Evolutionary conservation across 1,140 invertebrate genomes (phyloP), one percentile per base, ranked within the genome.

Genomic region (Nixonia krombeini): DNA sequence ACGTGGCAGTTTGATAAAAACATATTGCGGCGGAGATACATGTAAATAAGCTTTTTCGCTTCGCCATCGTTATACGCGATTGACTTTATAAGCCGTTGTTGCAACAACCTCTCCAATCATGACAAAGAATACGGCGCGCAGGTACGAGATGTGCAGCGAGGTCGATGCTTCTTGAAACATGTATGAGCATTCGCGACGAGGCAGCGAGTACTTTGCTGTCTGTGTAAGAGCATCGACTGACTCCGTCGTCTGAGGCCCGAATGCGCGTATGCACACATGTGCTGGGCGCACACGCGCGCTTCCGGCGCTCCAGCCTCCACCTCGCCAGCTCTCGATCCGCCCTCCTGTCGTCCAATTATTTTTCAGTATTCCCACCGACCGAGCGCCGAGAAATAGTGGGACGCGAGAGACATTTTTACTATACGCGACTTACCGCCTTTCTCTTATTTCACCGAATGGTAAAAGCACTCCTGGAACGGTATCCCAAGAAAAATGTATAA

Each of bases 331-430:
- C 42, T 45, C 53, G 52, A 37, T 46, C 37, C 17, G 44, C 59
- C 51, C 71, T 75, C 70, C 73, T 62, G 67, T 42, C 51, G 57
- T 66, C 69, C 73, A 75, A 78, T 78, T 73, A 75, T 76, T 73
- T 76, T 78, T 76, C 47, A 73, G 63, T 69, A 72, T 72, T 38
- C 64, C 66, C n/a, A n/a, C n/a, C n/a, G n/a, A n/a, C n/a, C n/a
- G n/a, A n/a, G n/a, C n/a, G n/a, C n/a, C n/a, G n/a, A n/a, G n/a
- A n/a, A n/a, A n/a, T n/a, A n/a, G n/a, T n/a, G n/a, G n/a, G n/a
- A n/a, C n/a, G n/a, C n/a, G n/a, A n/a, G n/a, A n/a, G n/a, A n/a
- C n/a, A n/a, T n/a, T n/a, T n/a, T n/a, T n/a, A n/a, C n/a, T n/a
- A n/a, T n/a, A n/a, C n/a, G n/a, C n/a, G n/a, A n/a, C n/a, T n/a